Base-by-base conservation (phyloP, 2,797 vertebrate species). In the Gallinago nigripennis region DNA sequence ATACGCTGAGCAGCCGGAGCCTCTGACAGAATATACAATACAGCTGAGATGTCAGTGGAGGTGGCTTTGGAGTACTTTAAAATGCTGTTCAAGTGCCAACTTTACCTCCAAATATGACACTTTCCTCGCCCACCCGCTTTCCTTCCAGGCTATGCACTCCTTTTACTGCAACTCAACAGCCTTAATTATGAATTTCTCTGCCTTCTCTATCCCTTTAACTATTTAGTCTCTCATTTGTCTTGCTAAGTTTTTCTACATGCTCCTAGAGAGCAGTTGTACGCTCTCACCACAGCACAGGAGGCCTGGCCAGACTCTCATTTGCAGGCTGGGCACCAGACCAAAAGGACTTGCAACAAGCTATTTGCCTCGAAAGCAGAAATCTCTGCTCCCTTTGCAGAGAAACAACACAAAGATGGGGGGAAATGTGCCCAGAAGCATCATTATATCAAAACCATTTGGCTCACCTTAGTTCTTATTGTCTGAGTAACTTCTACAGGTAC, bases 21-120 rank as follows among this genome's bases (percentile, higher is more conserved):
- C 79, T 69, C 76, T 95, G 90, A 91, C 81, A 91, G 91, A 92
- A 95, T 60, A 43, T 30, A 94, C 79, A 96, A 48, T 92, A 50
- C 69, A 90, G 78, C 87, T 30, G 82, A 97, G 88, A 78, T 94
- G 92, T 86, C 93, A 96, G 92, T 82, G 95, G 88, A 97, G 95
- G 97, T 96, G 94, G 96, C 84, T 97, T 92, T 77, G 92, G 92
- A 96, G 91, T 90, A 68, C 92, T 96, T 97, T 90, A 95, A 95
- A 95, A 95, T 64, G 90, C 94, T 95, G 92, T 78, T 95, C 86
- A 88, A 94, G 86, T 96, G 95, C 94, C 94, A 94, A 51, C 92
- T 96, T 91, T 95, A 97, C 94, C 93, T 96, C 93, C 92, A 82
- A 86, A 94, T 93, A 87, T 64, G 95, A 97, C 94, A 96, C 71